Base-by-base conservation (phyloP, 2,113 vertebrate genomes). In the Astur gentilis region DNA sequence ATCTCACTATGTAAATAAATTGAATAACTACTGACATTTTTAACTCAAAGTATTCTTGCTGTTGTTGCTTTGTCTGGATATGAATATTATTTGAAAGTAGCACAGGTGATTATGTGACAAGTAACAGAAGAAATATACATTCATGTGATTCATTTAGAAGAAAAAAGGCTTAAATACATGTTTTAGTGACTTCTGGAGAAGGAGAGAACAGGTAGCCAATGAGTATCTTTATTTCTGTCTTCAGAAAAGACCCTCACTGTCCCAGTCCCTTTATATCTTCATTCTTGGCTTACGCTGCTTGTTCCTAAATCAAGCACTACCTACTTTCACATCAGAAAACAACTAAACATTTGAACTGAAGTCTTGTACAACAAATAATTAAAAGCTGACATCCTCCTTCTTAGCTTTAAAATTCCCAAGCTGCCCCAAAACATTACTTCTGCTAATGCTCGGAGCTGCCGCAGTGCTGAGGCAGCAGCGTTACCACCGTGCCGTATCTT, bases 381-480 rank as follows among this genome's bases (percentile, higher is more conserved):
- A 6, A 23, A 65, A 36, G 15, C 25, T 77, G 32, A 16, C 9
- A 38, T 34, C 17, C 3, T 82, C 36, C 6, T 31, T 40, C 7
- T 12, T 40, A 18, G 5, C 18, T 84, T 84, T 75, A 42, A 69
- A 88, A 78, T 38, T 55, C 47, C 17, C 36, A 32, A 26, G 49
- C 21, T 70, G 29, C 16, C 34, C 36, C 47, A 47, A n/a, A 80
- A 75, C 10, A 29, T 69, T 58, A 34, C 26, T 67, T 69, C 49
- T 80, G 34, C 21, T 52, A 27, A 19, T 32, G 69, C 25, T 72
- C 36, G 29, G 42, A 77, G 21, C 20, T 17, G 10, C n/a, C 11
- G 8, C 18, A 42, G 32, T 22, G 14, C 26, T 44, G 27, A 18
- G 32, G 11, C 34, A 31, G 21, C 0, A 55, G 4, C 1, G 0